Conservation (phyloP, 2,888 invertebrate species). For the Coecobrya sp. region DNA sequence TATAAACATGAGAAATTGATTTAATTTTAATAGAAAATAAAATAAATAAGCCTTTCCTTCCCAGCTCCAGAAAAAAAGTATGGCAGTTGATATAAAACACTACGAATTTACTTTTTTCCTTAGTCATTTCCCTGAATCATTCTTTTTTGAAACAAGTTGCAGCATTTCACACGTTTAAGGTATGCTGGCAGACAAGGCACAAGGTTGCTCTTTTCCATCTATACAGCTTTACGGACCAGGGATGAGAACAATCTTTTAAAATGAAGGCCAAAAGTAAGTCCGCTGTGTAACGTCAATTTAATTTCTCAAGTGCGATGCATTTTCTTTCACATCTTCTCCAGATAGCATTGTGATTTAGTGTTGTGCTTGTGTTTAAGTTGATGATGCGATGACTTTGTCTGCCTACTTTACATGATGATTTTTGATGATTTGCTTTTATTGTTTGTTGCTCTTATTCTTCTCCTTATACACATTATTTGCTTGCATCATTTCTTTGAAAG, state of each 20-base stretch:
- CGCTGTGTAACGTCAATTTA: neutral
- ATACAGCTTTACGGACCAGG: neutral
- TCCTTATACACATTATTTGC: neutral
- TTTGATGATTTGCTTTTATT: constrained; percentile 45
- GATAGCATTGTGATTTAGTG: neutral
- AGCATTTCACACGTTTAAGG: neutral
- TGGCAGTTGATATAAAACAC: too few relatives aligned
- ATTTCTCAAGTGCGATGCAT: neutral
- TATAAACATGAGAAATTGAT: too few relatives aligned
- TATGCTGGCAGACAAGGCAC: neutral
- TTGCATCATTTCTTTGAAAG: constrained; percentile 24
- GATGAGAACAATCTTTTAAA: too few relatives aligned
- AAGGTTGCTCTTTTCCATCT: neutral
- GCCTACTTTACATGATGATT: constrained; percentile 50
- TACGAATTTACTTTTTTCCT: neutral
- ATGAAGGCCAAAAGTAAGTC: neutral
- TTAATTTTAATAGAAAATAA: too few relatives aligned
- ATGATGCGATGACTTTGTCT: constrained; percentile 47
- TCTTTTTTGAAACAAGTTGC: neutral
- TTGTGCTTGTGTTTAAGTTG: neutral
- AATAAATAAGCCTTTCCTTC: too few relatives aligned
- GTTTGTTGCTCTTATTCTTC: neutral
- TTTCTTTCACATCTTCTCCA: neutral
- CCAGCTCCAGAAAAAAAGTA: too few relatives aligned
- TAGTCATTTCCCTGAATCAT: neutral